Conservation (phyloP, 1,140 invertebrate genomes). For the Lepidotrigona ventralis region DNA sequence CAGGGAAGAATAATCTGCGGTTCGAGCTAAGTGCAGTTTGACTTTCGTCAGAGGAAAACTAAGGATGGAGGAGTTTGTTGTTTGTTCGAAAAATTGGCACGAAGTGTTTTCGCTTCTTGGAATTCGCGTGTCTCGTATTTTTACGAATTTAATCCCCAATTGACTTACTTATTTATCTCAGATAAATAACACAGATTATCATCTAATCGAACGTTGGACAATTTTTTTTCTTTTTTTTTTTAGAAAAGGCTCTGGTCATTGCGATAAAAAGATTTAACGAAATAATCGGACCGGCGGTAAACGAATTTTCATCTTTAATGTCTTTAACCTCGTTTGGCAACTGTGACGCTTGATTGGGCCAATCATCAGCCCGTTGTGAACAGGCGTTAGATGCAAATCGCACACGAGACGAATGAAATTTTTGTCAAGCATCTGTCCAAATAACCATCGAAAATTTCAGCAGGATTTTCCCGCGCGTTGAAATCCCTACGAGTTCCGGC, state of each 20-base stretch:
- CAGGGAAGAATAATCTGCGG: background rate
- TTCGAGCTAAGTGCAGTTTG: background rate
- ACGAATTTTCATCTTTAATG: background rate
- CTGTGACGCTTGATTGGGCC: background rate
- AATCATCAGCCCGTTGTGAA: background rate
- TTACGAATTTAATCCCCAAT: background rate
- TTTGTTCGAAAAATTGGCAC: too few species aligned
- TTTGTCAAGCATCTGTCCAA: slow-evolving; percentile 6
- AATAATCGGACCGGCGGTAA: background rate
- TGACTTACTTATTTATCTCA: background rate
- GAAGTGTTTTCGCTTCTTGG: too few species aligned
- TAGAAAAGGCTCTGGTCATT: too few species aligned
- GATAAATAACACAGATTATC: background rate
- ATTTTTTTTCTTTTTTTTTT: background rate
- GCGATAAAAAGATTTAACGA: too few species aligned
- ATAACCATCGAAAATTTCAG: slow-evolving; percentile 43
- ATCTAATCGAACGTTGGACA: background rate
- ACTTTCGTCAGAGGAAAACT: background rate
- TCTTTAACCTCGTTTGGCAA: background rate
- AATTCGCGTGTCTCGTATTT: background rate
- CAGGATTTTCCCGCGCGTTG: slow-evolving; percentile 55
- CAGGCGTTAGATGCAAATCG: background rate
- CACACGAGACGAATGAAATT: background rate
- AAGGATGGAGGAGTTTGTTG: background rate
- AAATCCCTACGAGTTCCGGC: slow-evolving; percentile 48